Base-by-base conservation (phyloP, 23 tunicate genomes). In the Trididemnum miniatum region DNA sequence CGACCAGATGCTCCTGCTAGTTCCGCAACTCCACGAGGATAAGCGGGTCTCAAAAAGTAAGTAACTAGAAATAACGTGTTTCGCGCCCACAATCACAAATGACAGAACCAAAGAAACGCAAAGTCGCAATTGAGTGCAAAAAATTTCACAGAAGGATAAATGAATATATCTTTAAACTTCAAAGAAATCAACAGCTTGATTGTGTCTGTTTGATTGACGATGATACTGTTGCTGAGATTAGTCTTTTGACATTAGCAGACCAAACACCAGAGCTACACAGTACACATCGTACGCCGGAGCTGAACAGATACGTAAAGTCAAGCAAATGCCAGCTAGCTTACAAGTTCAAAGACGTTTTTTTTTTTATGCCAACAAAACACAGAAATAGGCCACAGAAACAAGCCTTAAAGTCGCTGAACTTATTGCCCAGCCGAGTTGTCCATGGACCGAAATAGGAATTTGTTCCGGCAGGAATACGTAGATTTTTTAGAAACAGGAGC, bases 91-190 rank as follows among this genome's bases (percentile, higher is more conserved):
- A n/a, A n/a, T n/a, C n/a, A n/a, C n/a, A n/a, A n/a, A n/a, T n/a
- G n/a, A n/a, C n/a, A n/a, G n/a, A n/a, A n/a, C n/a, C n/a, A n/a
- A 62, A 62, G 69, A 62, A 62, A 62, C 69, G 69, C 27, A 62
- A 62, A 62, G 76, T 69, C 30, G 39, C 30, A 36, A 69, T 36
- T 38, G 38, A 69, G 76, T 69, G 76, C 40, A 69, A 23, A 69
- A 69, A 69, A 23, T 69, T 30, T 69, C 76, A 69, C 9, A 30
- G 76, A 34, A 29, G 40, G 76, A 38, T 29, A 69, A 34, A 12
- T 69, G 76, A 69, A 69, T 69, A 69, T 69, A 29, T 69, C n/a
- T n/a, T n/a, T n/a, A n/a, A n/a, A n/a, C 27, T 62, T 62, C 69
- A 62, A 24, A 18, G 69, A 62, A 62, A 27, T 62, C 69, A 62